Evolutionary conservation across 2,888 invertebrate species (phyloP), one percentile per base, ranked within the genome.

Genomic region (Caenorhabditis afra): DNA sequence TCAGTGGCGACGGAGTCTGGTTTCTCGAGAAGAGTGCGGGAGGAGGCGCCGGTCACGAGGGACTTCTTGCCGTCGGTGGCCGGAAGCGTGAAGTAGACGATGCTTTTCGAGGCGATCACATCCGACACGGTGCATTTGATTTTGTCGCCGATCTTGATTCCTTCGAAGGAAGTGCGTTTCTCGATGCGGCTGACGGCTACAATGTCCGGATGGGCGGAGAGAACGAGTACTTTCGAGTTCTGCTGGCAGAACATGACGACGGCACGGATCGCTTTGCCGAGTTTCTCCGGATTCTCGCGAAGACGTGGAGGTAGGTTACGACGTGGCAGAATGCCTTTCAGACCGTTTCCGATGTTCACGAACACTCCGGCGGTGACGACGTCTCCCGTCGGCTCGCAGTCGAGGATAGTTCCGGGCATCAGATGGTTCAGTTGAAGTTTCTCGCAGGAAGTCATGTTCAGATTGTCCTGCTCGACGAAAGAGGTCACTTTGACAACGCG

Each of bases 171-270:
- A 16, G 71, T 67, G 29, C 88, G 79, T 49, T 85, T 87, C 47
- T 89, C 88, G 14, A 81, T 61, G 55, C 85, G 85, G 55, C 85
- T 84, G 14, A 87, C 70, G 1, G 89, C 87, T 3, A 89, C 84
- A 58, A 89, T 81, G 53, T 89, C 89, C 0, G 88, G 88, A 79
- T 89, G 88, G 12, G 87, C 89, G 44, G 75, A 82, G 47, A 90
- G 77, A 12, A 87, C 86, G 23, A 90, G 80, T 0, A 90, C 59
- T 23, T 84, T 83, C 4, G 87, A 82, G 61, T 87, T 87, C 57
- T 87, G 88, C 61, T 87, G 85, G 37, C 84, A 85, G 50, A 85
- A 68, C 67, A 87, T 75, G 8, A 90, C 87, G 16, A 87, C 81
- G 44, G 79, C 85, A n/a, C 89, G 84, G 29, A 89, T 74, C 3